A percentile compares a stretch with the other conserved stretches of the same genome.
These are phyloP conservation scores for Rhagoletis pomonella DNA, from an alignment of 1,140 invertebrate species.

Conservation along the genomic window DNA sequence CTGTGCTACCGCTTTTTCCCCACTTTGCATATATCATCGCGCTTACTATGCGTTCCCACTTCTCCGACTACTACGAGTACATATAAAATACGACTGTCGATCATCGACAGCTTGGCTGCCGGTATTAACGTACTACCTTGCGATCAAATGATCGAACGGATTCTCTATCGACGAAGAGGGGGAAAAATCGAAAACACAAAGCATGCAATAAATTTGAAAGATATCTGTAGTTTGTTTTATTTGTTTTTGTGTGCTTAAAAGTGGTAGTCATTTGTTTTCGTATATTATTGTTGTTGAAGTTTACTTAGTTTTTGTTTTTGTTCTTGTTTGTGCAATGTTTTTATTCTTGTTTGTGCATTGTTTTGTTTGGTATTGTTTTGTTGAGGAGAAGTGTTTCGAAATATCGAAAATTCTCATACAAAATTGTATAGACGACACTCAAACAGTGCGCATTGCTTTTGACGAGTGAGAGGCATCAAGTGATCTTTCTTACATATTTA, in stretches of 20 bases:
- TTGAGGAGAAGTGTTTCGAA: constrained; percentile 43
- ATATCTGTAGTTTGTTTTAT: constrained; percentile 21
- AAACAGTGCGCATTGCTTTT: not conserved
- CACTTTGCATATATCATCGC: constrained; percentile 9
- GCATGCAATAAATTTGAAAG: constrained; percentile 30
- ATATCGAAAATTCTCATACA: constrained; percentile 27
- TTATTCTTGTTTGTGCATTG: not conserved
- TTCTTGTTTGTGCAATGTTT: not conserved
- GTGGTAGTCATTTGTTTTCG: constrained; percentile 29
- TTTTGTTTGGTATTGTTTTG: constrained; percentile 3
- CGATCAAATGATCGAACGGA: constrained; percentile 35
- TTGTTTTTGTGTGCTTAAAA: constrained; percentile 7
- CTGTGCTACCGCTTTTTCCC: not conserved
- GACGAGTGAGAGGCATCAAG: not conserved
- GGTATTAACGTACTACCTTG: not conserved
- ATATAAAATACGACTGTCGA: constrained; percentile 32
- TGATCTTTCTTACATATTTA: too few relatives aligned
- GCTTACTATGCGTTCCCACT: not conserved
- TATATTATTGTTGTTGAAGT: constrained; percentile 37
- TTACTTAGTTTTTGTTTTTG: not conserved
- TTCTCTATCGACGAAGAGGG: not conserved
- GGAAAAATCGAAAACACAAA: not conserved
- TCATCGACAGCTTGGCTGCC: not conserved
- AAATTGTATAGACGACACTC: not conserved
- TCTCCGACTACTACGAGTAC: not conserved